phyloP scores from a whole-genome alignment of 2,888 invertebrate genomes.

The Drosophila birchii region DNA sequence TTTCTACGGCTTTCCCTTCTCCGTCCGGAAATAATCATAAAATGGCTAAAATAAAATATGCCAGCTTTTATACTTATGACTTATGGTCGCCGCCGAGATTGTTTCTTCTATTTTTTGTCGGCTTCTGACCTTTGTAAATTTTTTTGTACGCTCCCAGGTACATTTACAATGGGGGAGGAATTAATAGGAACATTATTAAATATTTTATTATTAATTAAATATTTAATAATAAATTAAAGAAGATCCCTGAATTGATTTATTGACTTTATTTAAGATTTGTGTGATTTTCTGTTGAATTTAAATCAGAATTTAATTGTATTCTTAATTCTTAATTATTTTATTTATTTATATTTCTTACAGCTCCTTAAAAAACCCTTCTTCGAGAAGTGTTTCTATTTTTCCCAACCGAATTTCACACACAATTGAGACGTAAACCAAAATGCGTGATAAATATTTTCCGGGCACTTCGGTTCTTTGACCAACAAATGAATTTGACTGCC shows the following conservation, averaged over 20 bases:
- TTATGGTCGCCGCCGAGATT: conserved; percentile 29
- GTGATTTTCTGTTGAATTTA: background rate
- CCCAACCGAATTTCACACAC: conserved; percentile 3
- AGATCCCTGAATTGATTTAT: background rate
- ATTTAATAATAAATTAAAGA: background rate
- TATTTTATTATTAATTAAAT: background rate
- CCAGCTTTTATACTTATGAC: conserved; percentile 21
- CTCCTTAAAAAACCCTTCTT: fast-evolving
- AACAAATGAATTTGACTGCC: conserved; percentile 52
- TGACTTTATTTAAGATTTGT: background rate
- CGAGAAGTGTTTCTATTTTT: background rate
- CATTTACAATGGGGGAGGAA: conserved; percentile 2
- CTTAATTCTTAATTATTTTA: background rate
- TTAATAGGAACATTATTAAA: background rate
- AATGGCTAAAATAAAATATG: conserved; percentile 34
- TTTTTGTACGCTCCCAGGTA: conserved; percentile 33
- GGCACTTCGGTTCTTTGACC: conserved; percentile 55
- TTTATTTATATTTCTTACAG: background rate
- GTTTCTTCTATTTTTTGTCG: conserved; percentile 24
- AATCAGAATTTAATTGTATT: background rate
- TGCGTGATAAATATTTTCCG: conserved; percentile 35
- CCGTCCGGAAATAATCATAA: conserved; percentile 33
- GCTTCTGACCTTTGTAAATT: conserved; percentile 29
- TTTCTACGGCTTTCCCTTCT: conserved; percentile 60
- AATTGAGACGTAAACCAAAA: conserved; percentile 48